phyloP scores from a whole-genome alignment of 2,797 vertebrate species.

The Triplophysa yarkandensis region DNA sequence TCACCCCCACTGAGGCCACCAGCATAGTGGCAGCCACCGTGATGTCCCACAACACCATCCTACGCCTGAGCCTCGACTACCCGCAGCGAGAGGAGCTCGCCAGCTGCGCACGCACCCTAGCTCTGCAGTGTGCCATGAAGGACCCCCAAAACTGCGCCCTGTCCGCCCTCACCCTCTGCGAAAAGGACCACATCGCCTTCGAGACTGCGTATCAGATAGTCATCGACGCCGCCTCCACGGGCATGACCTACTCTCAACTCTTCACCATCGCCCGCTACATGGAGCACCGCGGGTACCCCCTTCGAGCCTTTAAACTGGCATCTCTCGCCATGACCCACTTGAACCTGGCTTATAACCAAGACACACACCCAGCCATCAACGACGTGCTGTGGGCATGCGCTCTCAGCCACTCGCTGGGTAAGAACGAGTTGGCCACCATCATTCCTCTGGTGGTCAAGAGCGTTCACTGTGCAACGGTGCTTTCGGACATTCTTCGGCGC shows the following conservation, averaged over 20 bases:
- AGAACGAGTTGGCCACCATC: constrained; percentile 95
- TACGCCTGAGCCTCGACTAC: constrained; percentile 95
- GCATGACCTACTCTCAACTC: constrained; percentile 87
- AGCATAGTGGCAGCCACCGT: constrained; percentile 95
- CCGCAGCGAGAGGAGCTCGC: constrained; percentile 94
- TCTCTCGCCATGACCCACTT: constrained; percentile 97
- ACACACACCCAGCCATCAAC: constrained; percentile 97
- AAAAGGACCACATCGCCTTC: constrained; percentile 96
- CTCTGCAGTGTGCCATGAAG: constrained; percentile 98
- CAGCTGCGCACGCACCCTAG: constrained; percentile 92
- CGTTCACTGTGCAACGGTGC: constrained; percentile 96
- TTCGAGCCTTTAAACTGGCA: constrained; percentile 95
- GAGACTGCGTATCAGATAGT: constrained; percentile 89
- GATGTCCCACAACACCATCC: constrained; percentile 95
- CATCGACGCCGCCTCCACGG: constrained; percentile 82
- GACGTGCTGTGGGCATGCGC: constrained; percentile 98
- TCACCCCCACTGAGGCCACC: constrained; percentile 96
- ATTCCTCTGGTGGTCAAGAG: constrained; percentile 98
- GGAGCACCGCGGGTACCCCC: constrained; percentile 94
- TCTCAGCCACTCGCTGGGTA: constrained; percentile 96
- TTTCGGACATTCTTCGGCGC: constrained; percentile 94
- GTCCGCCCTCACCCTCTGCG: constrained; percentile 94
- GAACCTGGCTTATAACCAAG: constrained; percentile 98
- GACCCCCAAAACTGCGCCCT: constrained; percentile 96
- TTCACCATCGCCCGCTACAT: constrained; percentile 90